Evolutionary conservation across 1,140 invertebrate genomes (phyloP), one percentile per base, ranked within the genome.

Genomic region (Asobara japonica): DNA sequence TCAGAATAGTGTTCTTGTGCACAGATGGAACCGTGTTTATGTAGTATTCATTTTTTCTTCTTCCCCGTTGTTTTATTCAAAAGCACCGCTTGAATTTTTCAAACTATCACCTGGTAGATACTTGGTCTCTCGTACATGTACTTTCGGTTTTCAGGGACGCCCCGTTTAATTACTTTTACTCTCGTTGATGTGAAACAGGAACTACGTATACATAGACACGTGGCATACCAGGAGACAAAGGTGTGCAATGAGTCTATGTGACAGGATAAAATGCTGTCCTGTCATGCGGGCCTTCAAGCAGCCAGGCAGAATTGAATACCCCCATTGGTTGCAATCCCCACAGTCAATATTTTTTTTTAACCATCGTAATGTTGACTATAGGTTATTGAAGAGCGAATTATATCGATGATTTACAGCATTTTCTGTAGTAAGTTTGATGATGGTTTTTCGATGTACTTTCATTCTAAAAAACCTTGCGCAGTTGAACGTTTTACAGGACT

Each of bases 141-240:
- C 77, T 78, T 78, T 78, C 75, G 51, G 51, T 78, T 78, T 78
- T 78, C 77, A 78, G 75, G 75, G 77, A 76, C 75, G 65, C 30
- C 18, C 30, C 71, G 71, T 73, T 69, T 71, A 45, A 38, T 73
- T 74, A 78, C 75, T 78, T 73, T 78, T 78, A 76, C 77, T 76
- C 72, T 77, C 76, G 61, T 65, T 45, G 25, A 71, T 71, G 61
- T 65, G 61, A 65, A 71, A 71, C 62, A 71, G 69, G 45, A 71
- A 71, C 69, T 70, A 31, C 25, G n/a, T 74, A 70, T 18, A 45
- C 51, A 65, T 36, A 65, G 41, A 36, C 31, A 60, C 41, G 33
- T 41, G 20, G 51, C 51, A 56, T 56, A 56, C 20, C 51, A 56
- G 22, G 22, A 27, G 51, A 25, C 51, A 56, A 56, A 22, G 51